phyloP scores from a whole-genome alignment of 2,797 vertebrate species.

The Loris lydekkerianus region DNA sequence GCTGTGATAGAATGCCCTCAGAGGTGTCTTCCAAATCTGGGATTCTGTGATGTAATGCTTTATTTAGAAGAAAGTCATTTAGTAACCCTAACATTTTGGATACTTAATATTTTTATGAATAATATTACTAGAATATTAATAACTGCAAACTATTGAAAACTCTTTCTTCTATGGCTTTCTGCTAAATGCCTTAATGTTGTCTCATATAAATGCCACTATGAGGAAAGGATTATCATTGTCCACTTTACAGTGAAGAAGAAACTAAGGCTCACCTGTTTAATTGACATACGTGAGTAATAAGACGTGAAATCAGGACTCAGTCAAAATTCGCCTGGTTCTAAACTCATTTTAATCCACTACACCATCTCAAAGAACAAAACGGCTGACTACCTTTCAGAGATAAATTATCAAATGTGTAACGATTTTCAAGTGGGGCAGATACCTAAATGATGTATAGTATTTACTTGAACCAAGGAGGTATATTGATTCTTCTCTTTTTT shows the following conservation, averaged over 20 bases:
- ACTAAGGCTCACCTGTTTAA: neutral
- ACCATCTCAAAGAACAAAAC: conserved; percentile 33
- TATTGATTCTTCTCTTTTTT: no score
- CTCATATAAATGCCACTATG: neutral
- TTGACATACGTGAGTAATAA: neutral
- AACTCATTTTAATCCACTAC: neutral
- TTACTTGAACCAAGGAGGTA: neutral
- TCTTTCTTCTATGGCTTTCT: neutral
- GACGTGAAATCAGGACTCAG: neutral
- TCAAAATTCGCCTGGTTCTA: neutral
- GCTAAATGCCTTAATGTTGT: neutral
- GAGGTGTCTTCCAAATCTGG: neutral
- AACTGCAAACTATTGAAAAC: neutral
- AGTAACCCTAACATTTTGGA: neutral
- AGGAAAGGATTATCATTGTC: neutral
- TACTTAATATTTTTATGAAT: neutral
- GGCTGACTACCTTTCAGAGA: neutral
- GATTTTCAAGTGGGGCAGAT: conserved; percentile 17
- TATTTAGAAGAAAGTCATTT: conserved; percentile 34
- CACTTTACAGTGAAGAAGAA: neutral
- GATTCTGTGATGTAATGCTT: neutral
- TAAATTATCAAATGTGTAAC: neutral
- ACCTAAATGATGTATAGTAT: neutral
- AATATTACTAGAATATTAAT: neutral
- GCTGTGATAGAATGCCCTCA: neutral